phyloP scores from a whole-genome alignment of 2,888 invertebrate genomes.

The Apomyelois bistriatella region DNA sequence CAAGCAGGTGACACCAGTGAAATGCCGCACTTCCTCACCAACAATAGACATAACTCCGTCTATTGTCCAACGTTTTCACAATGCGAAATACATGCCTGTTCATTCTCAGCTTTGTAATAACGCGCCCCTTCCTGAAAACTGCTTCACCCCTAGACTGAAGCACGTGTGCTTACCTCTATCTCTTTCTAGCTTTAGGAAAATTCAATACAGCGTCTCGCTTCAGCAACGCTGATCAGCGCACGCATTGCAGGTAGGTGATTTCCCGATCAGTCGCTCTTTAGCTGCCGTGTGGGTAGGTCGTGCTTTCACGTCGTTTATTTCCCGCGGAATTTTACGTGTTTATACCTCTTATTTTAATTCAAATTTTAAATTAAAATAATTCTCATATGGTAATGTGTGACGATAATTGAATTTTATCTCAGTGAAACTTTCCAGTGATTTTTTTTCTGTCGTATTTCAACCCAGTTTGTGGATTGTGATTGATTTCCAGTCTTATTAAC shows the following conservation, averaged over 20 bases:
- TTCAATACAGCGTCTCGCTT: constrained; percentile 38
- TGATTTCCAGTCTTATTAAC: constrained; percentile 23
- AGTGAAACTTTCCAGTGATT: constrained; percentile 49
- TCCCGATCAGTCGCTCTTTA: constrained; percentile 55
- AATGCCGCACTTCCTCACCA: constrained; percentile 44
- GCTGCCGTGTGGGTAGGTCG: constrained; percentile 55
- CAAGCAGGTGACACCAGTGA: constrained; percentile 37
- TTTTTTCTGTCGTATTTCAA: constrained; percentile 24
- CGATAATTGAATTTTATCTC: constrained; percentile 44
- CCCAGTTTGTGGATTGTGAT: constrained; percentile 27
- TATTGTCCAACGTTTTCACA: constrained; percentile 56
- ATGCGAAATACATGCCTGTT: constrained; percentile 66
- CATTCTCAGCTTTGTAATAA: constrained; percentile 65
- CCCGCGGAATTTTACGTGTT: constrained; percentile 74
- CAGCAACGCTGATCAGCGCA: constrained; percentile 61
- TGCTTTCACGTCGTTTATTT: constrained; percentile 38
- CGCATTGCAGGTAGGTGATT: constrained; percentile 74
- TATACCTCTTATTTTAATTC: constrained; percentile 17
- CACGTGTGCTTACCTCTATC: constrained; percentile 61
- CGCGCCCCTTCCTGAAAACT: constrained; percentile 68
- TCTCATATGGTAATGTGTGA: constrained; percentile 50
- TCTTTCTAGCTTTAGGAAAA: constrained; percentile 30
- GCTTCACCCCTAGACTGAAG: constrained; percentile 55
- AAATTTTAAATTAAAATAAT: neutral
- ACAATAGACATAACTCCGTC: constrained; percentile 55